A percentile compares a stretch with the other conserved stretches of the same genome.
These are phyloP conservation scores for Smittia sp. DNA, from an alignment of 2,888 invertebrate genomes.

Conservation along the genomic window DNA sequence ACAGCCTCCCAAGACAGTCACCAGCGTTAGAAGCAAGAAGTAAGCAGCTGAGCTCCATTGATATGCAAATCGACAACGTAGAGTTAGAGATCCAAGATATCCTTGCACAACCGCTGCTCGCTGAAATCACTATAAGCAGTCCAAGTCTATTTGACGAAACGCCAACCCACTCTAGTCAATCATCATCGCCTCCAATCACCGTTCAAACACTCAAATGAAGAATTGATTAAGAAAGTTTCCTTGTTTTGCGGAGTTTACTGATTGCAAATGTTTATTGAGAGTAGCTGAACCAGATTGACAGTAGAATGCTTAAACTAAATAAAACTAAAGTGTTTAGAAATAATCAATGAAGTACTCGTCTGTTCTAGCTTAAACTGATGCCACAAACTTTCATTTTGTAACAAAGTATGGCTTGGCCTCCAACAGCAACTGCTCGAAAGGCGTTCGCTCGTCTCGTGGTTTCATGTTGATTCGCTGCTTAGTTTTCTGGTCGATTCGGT, in stretches of 20 bases:
- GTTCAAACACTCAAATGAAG: constrained; percentile 29
- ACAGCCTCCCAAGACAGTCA: constrained; percentile 53
- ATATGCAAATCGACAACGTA: not conserved
- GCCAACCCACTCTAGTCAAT: constrained; percentile 44
- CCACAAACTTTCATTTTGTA: not conserved
- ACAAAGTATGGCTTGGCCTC: not conserved
- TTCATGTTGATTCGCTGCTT: constrained; percentile 15
- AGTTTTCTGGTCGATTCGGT: not conserved
- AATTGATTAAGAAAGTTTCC: not conserved
- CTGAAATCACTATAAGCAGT: constrained; percentile 52
- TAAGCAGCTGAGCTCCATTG: constrained; percentile 40
- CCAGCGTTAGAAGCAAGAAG: constrained; percentile 46
- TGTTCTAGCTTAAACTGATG: no score
- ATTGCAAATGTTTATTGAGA: no score
- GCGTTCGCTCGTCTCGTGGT: not conserved
- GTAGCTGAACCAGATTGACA: not conserved
- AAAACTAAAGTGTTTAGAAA: no score
- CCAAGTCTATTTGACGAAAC: constrained; percentile 52
- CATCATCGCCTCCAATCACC: constrained; percentile 41
- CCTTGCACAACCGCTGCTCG: constrained; percentile 43
- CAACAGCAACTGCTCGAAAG: not conserved
- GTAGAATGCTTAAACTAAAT: not conserved
- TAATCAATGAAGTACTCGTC: no score
- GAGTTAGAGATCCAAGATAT: constrained; percentile 30
- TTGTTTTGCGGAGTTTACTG: not conserved